Conservation (phyloP, 2,113 vertebrate genomes). For the Podarcis muralis region DNA sequence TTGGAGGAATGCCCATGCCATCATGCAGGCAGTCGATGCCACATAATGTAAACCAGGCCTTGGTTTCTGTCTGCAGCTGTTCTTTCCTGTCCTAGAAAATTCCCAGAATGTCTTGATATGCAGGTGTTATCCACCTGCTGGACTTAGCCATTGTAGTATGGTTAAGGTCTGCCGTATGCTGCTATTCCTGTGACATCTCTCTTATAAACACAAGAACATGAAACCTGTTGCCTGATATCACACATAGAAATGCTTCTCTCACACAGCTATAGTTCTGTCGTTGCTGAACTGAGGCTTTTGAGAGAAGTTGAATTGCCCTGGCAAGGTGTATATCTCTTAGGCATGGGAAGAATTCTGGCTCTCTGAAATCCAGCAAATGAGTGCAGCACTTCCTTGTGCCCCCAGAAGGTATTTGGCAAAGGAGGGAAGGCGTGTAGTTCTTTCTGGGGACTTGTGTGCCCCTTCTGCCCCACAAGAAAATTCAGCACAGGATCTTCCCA, state of each 20-base stretch:
- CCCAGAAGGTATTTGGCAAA: rapidly evolving
- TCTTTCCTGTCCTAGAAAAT: not conserved
- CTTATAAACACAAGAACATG: not conserved
- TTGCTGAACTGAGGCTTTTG: not conserved
- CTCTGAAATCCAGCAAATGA: not conserved
- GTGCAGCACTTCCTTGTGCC: not conserved
- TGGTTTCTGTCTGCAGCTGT: not conserved
- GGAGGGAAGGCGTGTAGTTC: not conserved
- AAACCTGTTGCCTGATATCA: not conserved
- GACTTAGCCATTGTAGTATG: not conserved
- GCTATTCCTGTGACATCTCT: not conserved
- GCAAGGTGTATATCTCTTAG: not conserved
- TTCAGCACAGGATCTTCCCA: slow-evolving; percentile 21
- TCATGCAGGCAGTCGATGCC: not conserved
- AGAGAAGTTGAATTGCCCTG: not conserved
- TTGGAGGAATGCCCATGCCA: too few species aligned
- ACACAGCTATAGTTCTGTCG: not conserved
- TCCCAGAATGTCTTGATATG: not conserved
- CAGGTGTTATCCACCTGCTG: not conserved
- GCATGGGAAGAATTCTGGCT: not conserved
- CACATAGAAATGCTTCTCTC: not conserved
- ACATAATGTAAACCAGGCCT: not conserved
- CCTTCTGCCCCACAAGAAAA: not conserved
- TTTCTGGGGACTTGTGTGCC: not conserved
- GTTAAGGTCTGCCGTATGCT: not conserved